Evolutionary conservation across 2,888 invertebrate genomes (phyloP), one percentile per base, ranked within the genome.

Genomic region (Pseudococcus jackbeardsleyi): DNA sequence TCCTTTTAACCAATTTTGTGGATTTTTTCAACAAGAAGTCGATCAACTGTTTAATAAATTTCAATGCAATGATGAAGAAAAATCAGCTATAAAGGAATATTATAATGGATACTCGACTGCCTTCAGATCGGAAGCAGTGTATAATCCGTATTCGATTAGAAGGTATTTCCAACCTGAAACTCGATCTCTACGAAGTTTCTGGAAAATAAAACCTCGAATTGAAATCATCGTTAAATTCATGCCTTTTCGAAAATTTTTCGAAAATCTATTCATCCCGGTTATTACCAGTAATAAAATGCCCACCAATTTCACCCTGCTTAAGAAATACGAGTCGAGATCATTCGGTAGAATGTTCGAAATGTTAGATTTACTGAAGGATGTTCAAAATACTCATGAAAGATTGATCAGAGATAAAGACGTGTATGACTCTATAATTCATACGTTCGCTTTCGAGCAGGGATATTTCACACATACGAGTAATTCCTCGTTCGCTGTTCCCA

Each of bases 141-240:
- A 68, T 26, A 68, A 68, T 68, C 68, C 68, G 22, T 68, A 68
- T 11, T 68, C 68, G 8, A 68, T 68, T 12, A 68, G 68, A 68
- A 68, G 68, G 15, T 68, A 68, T 68, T 68, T 68, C 11, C 68
- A 68, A 68, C 68, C 68, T 12, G 26, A 68, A 22, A 6, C 0
- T 12, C 68, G 68, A 0, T 9, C 0, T 11, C 68, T 68, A 11
- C 22, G 68, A 1, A 68, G 68, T 15, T 68, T 68, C 68, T 68
- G 68, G 68, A 26, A 22, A 11, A 68, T 68, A 1, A 26, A 68
- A 26, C 68, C 68, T 15, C 22, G 68, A 68, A 68, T 68, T 1
- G 68, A 22, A 11, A 68, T 12, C 6, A 68, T 68, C 9, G 68
- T 68, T 11, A 68, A 26, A 26, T 68, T 68, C 5, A 68, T 68